Evolutionary conservation across 2,888 invertebrate species (phyloP).

Genomic region (Tholera decimalis): DNA sequence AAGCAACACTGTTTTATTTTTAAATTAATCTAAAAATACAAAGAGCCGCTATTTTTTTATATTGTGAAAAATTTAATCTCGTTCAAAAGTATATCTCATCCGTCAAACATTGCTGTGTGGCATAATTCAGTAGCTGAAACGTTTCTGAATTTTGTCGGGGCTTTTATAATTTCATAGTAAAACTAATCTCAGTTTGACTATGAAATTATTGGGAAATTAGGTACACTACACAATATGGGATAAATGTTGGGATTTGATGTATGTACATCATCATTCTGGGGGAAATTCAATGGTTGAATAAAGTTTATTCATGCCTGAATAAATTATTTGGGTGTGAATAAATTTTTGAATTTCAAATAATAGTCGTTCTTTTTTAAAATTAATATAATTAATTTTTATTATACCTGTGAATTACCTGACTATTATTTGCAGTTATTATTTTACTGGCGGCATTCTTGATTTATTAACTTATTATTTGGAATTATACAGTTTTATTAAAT

Average conservation of each 20-base stretch:
- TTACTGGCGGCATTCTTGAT: constrained; percentile 58
- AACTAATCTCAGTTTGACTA: constrained; percentile 45
- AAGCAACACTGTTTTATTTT: no score
- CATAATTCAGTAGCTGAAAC: constrained; percentile 37
- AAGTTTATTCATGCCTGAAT: constrained; percentile 61
- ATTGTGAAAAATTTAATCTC: neutral
- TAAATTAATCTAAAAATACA: no score
- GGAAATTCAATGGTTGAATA: constrained; percentile 34
- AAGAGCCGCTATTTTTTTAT: no score
- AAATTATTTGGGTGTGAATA: constrained; percentile 45
- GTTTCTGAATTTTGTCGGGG: constrained; percentile 53
- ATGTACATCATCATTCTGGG: constrained; percentile 40
- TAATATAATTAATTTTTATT: neutral
- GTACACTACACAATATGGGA: constrained; percentile 46
- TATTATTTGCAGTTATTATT: constrained; percentile 59
- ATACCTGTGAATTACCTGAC: constrained; percentile 11
- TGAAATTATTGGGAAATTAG: constrained; percentile 51
- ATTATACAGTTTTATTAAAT: constrained; percentile 43
- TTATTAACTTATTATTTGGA: constrained; percentile 21
- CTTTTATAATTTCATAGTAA: constrained; percentile 55
- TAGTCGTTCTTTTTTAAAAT: constrained; percentile 32
- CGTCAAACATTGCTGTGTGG: constrained; percentile 46
- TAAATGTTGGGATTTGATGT: constrained; percentile 60
- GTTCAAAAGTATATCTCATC: constrained; percentile 54
- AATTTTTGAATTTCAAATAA: constrained; percentile 60